Conservation (phyloP, 2,797 vertebrate species). For the Sebastes melanostomus region DNA sequence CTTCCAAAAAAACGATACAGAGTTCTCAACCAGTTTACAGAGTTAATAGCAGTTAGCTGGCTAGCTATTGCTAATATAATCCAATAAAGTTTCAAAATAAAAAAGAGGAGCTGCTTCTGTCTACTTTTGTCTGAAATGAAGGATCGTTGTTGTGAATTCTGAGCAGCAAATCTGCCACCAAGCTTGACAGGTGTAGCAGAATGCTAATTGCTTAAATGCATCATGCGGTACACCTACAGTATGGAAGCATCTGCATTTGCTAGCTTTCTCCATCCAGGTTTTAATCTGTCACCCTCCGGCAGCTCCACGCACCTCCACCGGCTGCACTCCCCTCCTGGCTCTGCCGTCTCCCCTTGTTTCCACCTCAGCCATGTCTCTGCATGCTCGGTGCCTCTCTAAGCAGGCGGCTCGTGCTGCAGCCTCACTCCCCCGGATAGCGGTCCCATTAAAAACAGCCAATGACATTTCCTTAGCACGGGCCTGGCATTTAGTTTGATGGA, state of each 20-base stretch:
- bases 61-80: neutral
- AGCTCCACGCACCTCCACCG: neutral
- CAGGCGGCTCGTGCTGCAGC: conserved; percentile 11
- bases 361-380: conserved; percentile 16
- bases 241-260: neutral
- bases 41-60: neutral
- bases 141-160: neutral
- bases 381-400: conserved; percentile 11
- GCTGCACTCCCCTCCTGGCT: conserved; percentile 2
- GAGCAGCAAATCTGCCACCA: neutral
- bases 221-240: neutral
- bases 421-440: neutral
- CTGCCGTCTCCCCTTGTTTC: neutral
- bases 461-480: conserved; percentile 74
- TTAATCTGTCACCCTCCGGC: neutral
- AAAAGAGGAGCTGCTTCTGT: neutral
- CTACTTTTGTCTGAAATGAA: neutral
- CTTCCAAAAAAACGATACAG: neutral
- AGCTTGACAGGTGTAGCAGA: neutral
- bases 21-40: neutral
- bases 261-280: neutral
- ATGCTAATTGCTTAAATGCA: neutral
- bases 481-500: conserved; percentile 80
- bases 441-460: conserved; percentile 63
- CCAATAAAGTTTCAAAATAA: neutral